Conservation (phyloP, 2,888 invertebrate species). For the Tenodera sinensis region DNA sequence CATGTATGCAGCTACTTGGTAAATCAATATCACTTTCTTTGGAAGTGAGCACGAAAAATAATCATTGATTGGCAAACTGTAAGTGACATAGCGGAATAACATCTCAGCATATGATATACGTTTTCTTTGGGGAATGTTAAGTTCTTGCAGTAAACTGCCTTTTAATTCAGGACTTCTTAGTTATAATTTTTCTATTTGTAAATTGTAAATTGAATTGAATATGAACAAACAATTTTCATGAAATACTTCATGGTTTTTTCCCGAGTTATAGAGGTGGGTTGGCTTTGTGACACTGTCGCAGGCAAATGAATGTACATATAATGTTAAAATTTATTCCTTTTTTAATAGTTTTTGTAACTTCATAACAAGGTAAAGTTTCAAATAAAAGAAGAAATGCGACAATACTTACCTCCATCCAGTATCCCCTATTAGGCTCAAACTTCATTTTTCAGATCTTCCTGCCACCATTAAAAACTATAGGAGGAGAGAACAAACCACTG, state of each 20-base stretch:
- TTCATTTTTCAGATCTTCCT: neutral
- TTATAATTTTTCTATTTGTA: neutral
- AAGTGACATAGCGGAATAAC: no score
- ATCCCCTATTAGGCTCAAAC: neutral
- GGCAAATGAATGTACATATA: neutral
- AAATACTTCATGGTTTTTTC: neutral
- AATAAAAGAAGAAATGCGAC: neutral
- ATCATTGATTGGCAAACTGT: no score
- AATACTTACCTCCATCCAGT: neutral
- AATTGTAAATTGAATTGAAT: neutral
- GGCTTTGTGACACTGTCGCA: neutral
- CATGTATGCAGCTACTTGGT: neutral
- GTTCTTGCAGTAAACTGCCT: neutral
- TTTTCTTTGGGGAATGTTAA: no score
- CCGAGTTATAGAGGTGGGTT: no score
- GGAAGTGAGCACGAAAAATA: no score
- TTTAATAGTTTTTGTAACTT: neutral
- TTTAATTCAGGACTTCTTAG: neutral
- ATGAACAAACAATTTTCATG: neutral
- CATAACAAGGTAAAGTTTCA: neutral
- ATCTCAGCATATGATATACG: no score
- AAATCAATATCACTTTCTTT: no score
- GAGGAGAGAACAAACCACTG: no score
- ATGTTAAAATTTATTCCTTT: neutral
- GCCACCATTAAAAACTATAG: no score